phyloP scores from a whole-genome alignment of 1,140 invertebrate genomes.

The Sipha flava region DNA sequence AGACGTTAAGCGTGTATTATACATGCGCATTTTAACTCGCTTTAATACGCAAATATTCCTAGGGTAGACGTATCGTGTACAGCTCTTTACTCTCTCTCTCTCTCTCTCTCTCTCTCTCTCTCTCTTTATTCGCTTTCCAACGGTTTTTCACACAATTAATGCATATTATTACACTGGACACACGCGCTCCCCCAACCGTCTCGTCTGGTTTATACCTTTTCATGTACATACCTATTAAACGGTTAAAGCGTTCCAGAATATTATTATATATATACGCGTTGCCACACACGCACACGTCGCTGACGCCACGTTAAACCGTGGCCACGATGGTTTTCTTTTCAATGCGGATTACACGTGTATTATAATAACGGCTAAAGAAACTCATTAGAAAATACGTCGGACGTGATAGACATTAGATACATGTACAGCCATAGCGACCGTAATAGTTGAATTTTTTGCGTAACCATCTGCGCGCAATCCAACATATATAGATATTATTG shows the following conservation, averaged over 20 bases:
- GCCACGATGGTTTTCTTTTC: neutral
- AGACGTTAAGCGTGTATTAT: too few relatives aligned
- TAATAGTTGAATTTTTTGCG: neutral
- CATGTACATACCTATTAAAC: too few relatives aligned
- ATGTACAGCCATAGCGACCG: neutral
- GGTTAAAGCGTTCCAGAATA: too few relatives aligned
- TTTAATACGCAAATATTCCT: too few relatives aligned
- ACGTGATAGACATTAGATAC: too few relatives aligned
- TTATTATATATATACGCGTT: neutral
- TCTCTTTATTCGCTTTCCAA: neutral
- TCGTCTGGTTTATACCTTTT: too few relatives aligned
- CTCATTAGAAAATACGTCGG: neutral
- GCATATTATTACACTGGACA: neutral
- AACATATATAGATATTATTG: too few relatives aligned
- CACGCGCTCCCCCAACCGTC: too few relatives aligned
- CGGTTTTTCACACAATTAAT: neutral
- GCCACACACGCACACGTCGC: neutral
- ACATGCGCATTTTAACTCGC: too few relatives aligned
- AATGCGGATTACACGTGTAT: neutral
- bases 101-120: neutral
- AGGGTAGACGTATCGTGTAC: neutral
- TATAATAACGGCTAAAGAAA: neutral
- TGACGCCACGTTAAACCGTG: neutral
- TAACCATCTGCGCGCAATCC: too few relatives aligned
- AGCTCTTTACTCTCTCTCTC: neutral